Conservation (phyloP, 2,797 vertebrate genomes). For the Alosa sapidissima region DNA sequence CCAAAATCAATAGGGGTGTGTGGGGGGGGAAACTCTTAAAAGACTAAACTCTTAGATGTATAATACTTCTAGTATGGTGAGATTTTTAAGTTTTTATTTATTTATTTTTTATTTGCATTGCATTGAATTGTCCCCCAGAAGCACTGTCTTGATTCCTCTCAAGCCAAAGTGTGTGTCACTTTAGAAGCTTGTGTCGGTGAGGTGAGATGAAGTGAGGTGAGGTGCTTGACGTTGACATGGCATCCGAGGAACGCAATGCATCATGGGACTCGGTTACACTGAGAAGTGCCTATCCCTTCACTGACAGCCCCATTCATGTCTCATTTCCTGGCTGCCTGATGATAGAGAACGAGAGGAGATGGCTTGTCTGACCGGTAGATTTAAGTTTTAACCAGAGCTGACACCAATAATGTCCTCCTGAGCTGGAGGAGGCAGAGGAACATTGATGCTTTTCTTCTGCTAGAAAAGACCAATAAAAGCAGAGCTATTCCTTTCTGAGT, state of each 20-base stretch:
- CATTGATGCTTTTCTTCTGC: not conserved
- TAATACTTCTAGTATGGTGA: not conserved
- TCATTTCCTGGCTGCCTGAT: not conserved
- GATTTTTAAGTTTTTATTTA: not conserved
- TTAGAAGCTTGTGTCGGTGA: not conserved
- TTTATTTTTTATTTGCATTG: not conserved
- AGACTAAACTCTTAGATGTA: not conserved
- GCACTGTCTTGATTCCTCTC: not conserved
- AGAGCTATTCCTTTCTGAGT: not conserved
- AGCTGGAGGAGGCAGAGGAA: not conserved
- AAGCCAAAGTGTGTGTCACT: not conserved
- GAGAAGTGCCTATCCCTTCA: constrained; percentile 5
- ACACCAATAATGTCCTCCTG: not conserved
- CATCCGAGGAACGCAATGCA: not conserved
- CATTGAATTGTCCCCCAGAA: not conserved
- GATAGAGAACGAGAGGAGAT: not conserved
- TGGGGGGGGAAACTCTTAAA: not conserved
- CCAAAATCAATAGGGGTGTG: not conserved
- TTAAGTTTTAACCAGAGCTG: not conserved
- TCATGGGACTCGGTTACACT: not conserved
- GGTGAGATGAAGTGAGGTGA: not conserved
- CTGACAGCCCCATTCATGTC: not conserved
- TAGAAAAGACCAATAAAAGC: not conserved
- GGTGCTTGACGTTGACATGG: not conserved
- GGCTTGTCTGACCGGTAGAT: not conserved